Base-by-base conservation (phyloP, 2,888 invertebrate species). In the Oscheius sp. region DNA sequence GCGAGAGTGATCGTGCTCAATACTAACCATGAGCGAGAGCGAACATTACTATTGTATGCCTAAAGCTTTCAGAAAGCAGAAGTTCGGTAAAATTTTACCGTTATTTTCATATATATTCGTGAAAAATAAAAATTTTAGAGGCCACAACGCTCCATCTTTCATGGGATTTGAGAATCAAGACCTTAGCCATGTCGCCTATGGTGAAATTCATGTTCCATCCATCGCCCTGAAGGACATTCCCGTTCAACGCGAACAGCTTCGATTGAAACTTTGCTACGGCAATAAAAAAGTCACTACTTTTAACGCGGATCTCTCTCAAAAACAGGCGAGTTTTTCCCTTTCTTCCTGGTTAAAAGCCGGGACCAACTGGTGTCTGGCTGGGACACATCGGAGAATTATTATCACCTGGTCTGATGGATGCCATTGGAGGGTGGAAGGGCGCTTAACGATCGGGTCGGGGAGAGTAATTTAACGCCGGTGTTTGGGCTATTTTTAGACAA, bases 101-200 rank as follows among this genome's bases (percentile, higher is more conserved):
- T n/a, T n/a, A n/a, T n/a, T n/a, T n/a, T n/a, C n/a, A n/a, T n/a
- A n/a, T n/a, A n/a, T n/a, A n/a, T n/a, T n/a, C n/a, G n/a, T n/a
- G n/a, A n/a, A n/a, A n/a, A n/a, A n/a, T n/a, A n/a, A n/a, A n/a
- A 30, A 14, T 67, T 76, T 56, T 68, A 79, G 88, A 20, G 88
- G 88, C 2, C 87, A 87, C 51, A 86, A 87, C 44, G 87, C 88
- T 1, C 85, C 84, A 12, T 86, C 86, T 2, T 86, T 86, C 70
- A 83, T 89, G 62, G 82, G 86, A 4, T 80, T 82, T 47, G 86
- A 88, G 64, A 78, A 77, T 14, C 81, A 78, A 30, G 80, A 80
- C 68, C 49, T 80, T 17, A 72, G 77, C 6, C 66, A 68, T 22
- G 70, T 78, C 26, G 72, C 75, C 17, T 78, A 73, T 49, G 76